Base-by-base conservation (phyloP, 1,140 invertebrate species). In the Agraylea sexmaculata region DNA sequence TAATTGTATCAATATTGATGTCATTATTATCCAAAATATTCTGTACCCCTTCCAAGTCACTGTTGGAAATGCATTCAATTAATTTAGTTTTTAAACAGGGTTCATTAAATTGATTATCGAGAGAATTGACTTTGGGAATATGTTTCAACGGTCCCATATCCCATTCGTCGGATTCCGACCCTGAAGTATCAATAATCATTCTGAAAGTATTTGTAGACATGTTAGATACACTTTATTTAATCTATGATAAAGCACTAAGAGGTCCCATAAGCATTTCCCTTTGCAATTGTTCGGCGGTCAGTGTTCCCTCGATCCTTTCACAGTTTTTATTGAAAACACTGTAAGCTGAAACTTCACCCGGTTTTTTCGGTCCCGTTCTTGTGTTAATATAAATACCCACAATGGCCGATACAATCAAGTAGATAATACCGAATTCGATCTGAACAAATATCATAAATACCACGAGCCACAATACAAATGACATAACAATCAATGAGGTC, bases 271-370 rank as follows among this genome's bases (percentile, higher is more conserved):
- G 58, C 40, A 96, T 74, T 67, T 95, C 78, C 50, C 72, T 75
- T 56, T 97, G 87, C 58, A 98, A 85, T 54, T 97, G 87, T 58
- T 96, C 89, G n/a, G 90, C 83, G 44, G 87, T 91, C 2, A 97
- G 65, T 2, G 92, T 90, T 11, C 94, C 94, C 50, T 93, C 81
- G 45, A 98, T 85, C 36, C 85, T 75, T 57, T 88, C 74, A 67
- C 87, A 98, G 53, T 93, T 80, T 45, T 83, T 79, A 74, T 99
- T 98, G 57, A 98, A 98, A 0, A 98, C 93, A 38, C 92, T 98
- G 60, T 98, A 99, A 0, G 94, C 92, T 66, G 89, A 96, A 1
- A 85, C 58, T 72, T 92, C 87, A 22, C 78, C 78, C 29, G 58
- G 60, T 39, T 70, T 75, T 55, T 73, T 84, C 13, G 74, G 72